phyloP scores from a whole-genome alignment of 2,113 vertebrate genomes.

The Axis porcinus region DNA sequence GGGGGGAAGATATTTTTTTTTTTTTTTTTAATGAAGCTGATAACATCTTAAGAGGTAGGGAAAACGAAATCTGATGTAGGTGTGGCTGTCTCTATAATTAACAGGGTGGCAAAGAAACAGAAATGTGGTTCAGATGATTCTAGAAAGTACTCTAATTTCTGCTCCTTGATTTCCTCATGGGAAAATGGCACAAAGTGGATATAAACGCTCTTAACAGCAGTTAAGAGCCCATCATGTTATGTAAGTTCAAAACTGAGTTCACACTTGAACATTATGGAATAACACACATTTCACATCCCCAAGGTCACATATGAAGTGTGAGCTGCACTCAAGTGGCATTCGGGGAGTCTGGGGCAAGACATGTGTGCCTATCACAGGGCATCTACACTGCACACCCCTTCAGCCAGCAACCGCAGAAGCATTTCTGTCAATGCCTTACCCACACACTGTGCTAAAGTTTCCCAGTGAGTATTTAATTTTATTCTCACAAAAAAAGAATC shows the following conservation, averaged over 20 bases:
- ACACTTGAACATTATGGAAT: not conserved
- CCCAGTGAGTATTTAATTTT: not conserved
- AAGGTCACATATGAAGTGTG: not conserved
- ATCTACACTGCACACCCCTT: rapidly evolving
- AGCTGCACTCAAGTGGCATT: no score
- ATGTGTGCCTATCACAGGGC: rapidly evolving
- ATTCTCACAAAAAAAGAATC: not conserved
- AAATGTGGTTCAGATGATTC: not conserved
- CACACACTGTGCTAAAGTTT: rapidly evolving
- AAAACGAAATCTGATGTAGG: not conserved
- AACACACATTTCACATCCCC: not conserved
- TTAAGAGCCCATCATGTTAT: not conserved
- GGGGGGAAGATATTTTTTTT: rapidly evolving
- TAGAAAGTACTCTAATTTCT: not conserved
- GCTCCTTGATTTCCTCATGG: not conserved
- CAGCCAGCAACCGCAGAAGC: rapidly evolving
- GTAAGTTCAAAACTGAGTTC: not conserved
- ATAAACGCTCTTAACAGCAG: no score
- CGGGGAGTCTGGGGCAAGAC: not conserved
- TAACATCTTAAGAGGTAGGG: not conserved
- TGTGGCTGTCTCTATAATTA: not conserved
- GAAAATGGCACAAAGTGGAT: not conserved
- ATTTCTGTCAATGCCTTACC: rapidly evolving
- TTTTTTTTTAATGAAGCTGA: not conserved
- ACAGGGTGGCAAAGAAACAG: not conserved